Conservation (phyloP, 2,113 vertebrate species). For the Dasypus novemcinctus region DNA sequence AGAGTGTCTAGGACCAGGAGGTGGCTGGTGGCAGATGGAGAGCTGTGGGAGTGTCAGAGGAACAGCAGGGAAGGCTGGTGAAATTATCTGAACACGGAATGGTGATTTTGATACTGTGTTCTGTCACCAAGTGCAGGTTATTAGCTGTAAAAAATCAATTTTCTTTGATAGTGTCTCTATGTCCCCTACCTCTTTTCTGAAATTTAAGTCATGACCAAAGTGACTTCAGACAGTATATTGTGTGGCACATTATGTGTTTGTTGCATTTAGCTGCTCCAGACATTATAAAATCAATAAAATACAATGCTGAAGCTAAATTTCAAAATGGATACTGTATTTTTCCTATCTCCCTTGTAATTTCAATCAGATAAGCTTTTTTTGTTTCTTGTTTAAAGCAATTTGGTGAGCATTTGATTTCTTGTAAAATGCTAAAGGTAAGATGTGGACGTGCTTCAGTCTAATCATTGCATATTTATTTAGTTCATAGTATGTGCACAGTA, state of each 20-base stretch:
- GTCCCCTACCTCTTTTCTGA: conserved; percentile 67
- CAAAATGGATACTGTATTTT: conserved; percentile 66
- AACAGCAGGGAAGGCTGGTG: conserved; percentile 56
- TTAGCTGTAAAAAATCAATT: conserved; percentile 78
- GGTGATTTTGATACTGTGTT: conserved; percentile 68
- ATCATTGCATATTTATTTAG: conserved; percentile 11
- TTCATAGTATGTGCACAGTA: conserved; percentile 7
- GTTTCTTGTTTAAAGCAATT: conserved; percentile 52
- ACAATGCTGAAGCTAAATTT: conserved; percentile 65
- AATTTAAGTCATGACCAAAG: conserved; percentile 70
- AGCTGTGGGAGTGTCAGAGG: conserved; percentile 46
- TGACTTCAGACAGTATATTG: conserved; percentile 55
- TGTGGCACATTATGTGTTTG: conserved; percentile 49
- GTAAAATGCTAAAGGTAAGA: conserved; percentile 33
- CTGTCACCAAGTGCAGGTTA: conserved; percentile 69
- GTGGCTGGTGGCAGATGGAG: conserved; percentile 43
- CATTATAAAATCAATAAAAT: conserved; percentile 75
- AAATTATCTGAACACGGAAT: conserved; percentile 69
- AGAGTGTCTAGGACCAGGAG: conserved; percentile 25
- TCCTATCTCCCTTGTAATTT: conserved; percentile 69
- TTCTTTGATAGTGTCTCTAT: conserved; percentile 71
- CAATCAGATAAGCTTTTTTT: conserved; percentile 66
- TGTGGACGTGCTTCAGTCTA: conserved; percentile 32
- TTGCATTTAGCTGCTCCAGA: conserved; percentile 65
- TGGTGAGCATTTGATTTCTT: conserved; percentile 25